Conservation (phyloP, 2,113 vertebrate genomes). For the Kryptolebias marmoratus region DNA sequence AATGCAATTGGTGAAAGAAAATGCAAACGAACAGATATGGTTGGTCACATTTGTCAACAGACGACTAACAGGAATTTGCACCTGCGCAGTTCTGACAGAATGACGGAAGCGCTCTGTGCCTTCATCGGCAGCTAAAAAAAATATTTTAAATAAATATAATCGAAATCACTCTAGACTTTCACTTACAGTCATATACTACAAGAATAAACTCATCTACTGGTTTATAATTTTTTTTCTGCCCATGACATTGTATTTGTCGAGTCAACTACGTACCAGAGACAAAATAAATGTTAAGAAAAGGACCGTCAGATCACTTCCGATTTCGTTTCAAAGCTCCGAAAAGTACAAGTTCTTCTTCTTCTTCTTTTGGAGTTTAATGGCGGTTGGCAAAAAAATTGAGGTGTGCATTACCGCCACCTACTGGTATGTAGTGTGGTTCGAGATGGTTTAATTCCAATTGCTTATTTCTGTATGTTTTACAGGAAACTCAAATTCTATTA, state of each 20-base stretch:
- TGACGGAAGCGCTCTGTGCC: too few species aligned
- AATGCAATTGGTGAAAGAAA: conserved; percentile 2
- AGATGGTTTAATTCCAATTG: too few species aligned
- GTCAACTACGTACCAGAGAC: not conserved
- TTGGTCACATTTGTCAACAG: conserved; percentile 69
- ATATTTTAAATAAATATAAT: not conserved
- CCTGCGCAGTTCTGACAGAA: conserved; percentile 37
- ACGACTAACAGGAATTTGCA: not conserved
- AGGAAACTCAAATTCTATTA: too few species aligned
- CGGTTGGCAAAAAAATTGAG: too few species aligned
- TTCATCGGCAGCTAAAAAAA: not conserved
- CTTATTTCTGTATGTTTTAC: too few species aligned
- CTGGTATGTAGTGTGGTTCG: too few species aligned
- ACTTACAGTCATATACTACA: not conserved
- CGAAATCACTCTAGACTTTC: not conserved
- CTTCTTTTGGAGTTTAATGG: too few species aligned
- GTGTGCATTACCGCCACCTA: too few species aligned
- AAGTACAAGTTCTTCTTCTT: not conserved
- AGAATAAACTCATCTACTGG: accelerated
- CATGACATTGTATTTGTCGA: too few species aligned
- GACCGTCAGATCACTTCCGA: not conserved
- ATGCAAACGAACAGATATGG: conserved; percentile 1
- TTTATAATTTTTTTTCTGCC: not conserved
- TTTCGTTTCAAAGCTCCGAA: not conserved
- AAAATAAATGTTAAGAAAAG: conserved; percentile 4